Evolutionary conservation across 2,113 vertebrate genomes (phyloP), one percentile per base, ranked within the genome.

Genomic region (Pseudorhombus dupliciocellatus): DNA sequence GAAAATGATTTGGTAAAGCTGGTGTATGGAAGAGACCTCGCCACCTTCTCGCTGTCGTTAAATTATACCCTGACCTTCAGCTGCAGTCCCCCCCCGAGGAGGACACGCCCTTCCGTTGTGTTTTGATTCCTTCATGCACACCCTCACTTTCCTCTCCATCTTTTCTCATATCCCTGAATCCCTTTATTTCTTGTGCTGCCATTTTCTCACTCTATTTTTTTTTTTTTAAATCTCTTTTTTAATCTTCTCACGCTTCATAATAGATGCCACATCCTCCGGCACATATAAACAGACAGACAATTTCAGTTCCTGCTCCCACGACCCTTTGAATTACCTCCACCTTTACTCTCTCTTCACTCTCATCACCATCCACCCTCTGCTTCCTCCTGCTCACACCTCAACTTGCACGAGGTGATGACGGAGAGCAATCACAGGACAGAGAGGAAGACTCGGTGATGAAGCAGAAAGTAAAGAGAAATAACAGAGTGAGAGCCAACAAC

Each of bases 261-360:
- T 40, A 66, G 30, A 77, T 70, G 70, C 70, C 28, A 51, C 72
- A 51, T 84, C 73, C 80, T 80, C 37, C 50, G 21, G 77, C 68
- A 78, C 78, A 70, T 79, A 84, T 81, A 80, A 76, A 82, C 80
- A 79, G 59, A n/a, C 69, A 68, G 53, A 70, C 72, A 53, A 73
- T 70, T 68, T 73, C 63, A 63, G 25, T 75, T 34, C 14, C 26
- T 66, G 54, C 70, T 85, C 70, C 54, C 76, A 67, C 56, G 75
- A 72, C 78, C 80, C 68, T 74, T 66, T 37, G 67, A 53, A 73
- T 77, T 74, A 58, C 66, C 81, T 76, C 75, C 71, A 76, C 62
- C 56, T 62, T 77, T 79, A 67, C 69, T 61, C 44, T 68, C 54
- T 50, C 57, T 67, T 58, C 54, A n/a, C 48, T 68, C 42, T 65